A percentile compares a stretch with the other conserved stretches of the same genome.
Evolutionary conservation across 2,888 invertebrate species (phyloP).

Genomic region (Lepidochitona cinerea): DNA sequence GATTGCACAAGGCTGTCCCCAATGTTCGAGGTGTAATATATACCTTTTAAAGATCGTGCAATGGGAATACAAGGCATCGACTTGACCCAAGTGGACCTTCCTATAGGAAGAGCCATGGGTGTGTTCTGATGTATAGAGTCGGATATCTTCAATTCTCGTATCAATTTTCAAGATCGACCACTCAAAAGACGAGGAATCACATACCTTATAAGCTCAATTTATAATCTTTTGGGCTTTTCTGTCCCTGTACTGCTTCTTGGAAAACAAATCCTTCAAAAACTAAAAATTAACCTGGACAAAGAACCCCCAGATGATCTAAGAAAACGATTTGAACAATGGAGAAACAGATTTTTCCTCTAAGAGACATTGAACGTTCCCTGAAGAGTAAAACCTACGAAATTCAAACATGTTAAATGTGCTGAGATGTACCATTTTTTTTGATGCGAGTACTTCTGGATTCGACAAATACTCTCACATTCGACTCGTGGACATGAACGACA

Average conservation of each 20-base stretch:
- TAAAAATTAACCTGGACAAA: slow-evolving; percentile 30
- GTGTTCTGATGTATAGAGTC: slow-evolving; percentile 32
- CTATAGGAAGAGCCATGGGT: slow-evolving; percentile 32
- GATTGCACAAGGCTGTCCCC: slow-evolving; percentile 36
- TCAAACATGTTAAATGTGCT: slow-evolving; percentile 5
- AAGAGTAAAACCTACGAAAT: slow-evolving; percentile 15
- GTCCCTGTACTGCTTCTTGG: slow-evolving; percentile 28
- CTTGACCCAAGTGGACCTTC: slow-evolving; percentile 7
- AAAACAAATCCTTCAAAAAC: slow-evolving; percentile 27
- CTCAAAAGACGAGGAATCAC: slow-evolving; percentile 31
- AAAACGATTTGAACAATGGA: slow-evolving; percentile 21
- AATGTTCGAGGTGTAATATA: slow-evolving; percentile 35
- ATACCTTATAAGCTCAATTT: slow-evolving; percentile 28
- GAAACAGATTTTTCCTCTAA: neutral
- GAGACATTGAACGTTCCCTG: slow-evolving; percentile 4
- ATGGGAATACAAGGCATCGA: slow-evolving; percentile 10
- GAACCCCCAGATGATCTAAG: slow-evolving; percentile 13
- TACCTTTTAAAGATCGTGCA: slow-evolving; percentile 29
- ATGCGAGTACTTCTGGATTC: slow-evolving; percentile 17
- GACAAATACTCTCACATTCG: slow-evolving; percentile 12
- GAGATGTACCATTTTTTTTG: slow-evolving; percentile 28
- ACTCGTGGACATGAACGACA: slow-evolving; percentile 1
- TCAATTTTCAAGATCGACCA: slow-evolving; percentile 15
- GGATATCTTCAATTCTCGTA: slow-evolving; percentile 29
- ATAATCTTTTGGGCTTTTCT: slow-evolving; percentile 34